Base-by-base conservation (phyloP, 2,888 invertebrate genomes). In the Ptychoptera contaminata region DNA sequence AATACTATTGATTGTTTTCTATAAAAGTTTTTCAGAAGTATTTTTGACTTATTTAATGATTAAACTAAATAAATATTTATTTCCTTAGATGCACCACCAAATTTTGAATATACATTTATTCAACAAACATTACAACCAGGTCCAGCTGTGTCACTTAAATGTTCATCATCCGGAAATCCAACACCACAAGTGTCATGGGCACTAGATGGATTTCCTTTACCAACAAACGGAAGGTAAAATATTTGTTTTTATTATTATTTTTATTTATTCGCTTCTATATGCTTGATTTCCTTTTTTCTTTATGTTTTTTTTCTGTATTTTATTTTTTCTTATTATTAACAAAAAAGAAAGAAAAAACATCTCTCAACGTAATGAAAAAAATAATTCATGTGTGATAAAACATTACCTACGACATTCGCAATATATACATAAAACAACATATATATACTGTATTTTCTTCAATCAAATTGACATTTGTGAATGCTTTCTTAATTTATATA, bases 81-180 rank as follows among this genome's bases (percentile, higher is more conserved):
- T 23, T 14, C 70, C 69, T 37, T 70, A 83, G 83, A 83, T 67
- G 81, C 85, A 29, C 78, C 81, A 42, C 85, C 86, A 12, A 73
- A 77, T 48, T 70, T 86, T 50, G 69, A 81, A 42, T 81, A 81
- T 63, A 80, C 79, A 58, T 82, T 82, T 67, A 79, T 80, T 58
- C 82, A 83, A 59, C 81, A 82, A 64, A 84, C 82, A 46, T 68
- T 83, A 46, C 82, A 82, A 56, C 79, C 80, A 8, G 84, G 84
- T 42, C 82, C 82, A 43, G 76, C 79, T 48, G 80, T 84, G 52
- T 81, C 82, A 48, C 68, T 85, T 51, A 80, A 81, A 64, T 86
- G 85, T 60, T 79, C 79, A 50, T 79, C 81, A 53, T 74, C 78
- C 53, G 81, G 81, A 53, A 81, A 83, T 68, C 87, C 86, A 47